Evolutionary conservation across 2,113 vertebrate genomes (phyloP), one percentile per base, ranked within the genome.

Genomic region (Chamaetylas fuelleborni): DNA sequence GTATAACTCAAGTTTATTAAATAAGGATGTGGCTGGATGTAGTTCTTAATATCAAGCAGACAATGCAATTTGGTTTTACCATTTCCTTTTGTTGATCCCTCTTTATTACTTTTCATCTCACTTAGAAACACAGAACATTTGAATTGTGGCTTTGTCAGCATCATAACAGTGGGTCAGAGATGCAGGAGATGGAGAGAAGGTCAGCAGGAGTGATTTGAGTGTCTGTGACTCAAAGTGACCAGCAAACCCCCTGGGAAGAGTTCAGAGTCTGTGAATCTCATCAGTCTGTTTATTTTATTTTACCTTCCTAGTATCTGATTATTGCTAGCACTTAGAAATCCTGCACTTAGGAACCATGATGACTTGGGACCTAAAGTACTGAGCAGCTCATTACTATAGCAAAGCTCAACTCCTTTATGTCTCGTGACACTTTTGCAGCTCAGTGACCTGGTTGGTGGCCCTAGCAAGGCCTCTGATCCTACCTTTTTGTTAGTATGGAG

Each of bases 1-100:
- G 22, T 88, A 38, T 88, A 91, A 82, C 56, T 93, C 84, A 87
- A 53, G 40, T 66, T 94, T 96, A 92, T 96, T 96, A 58, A 97
- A 86, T 74, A 91, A 88, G 72, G 72, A 90, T 92, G 79, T 92
- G 77, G 26, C 65, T 93, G 77, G 78, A 80, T 83, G 54, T 69
- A 85, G 65, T 92, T 95, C 81, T 93, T 96, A 93, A 96, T 94
- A 85, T 51, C 3, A 10, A 19, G 60, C 82, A 87, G 96, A 93
- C 86, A 95, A 33, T 80, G 79, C 79, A 93, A 74, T 94, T 96
- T 94, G 66, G 58, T 97, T 95, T 93, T 94, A 91, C 73, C 11
- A 3, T 96, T 96, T 96, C 79, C 72, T 88, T 94, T 81, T 92
- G 81, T 88, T 95, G 76, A 74, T 88, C 51, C 71, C 33, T 90